A percentile compares a stretch with the other conserved stretches of the same genome.
Evolutionary conservation across 2,888 invertebrate genomes (phyloP).

Genomic region (Harmothoe impar): DNA sequence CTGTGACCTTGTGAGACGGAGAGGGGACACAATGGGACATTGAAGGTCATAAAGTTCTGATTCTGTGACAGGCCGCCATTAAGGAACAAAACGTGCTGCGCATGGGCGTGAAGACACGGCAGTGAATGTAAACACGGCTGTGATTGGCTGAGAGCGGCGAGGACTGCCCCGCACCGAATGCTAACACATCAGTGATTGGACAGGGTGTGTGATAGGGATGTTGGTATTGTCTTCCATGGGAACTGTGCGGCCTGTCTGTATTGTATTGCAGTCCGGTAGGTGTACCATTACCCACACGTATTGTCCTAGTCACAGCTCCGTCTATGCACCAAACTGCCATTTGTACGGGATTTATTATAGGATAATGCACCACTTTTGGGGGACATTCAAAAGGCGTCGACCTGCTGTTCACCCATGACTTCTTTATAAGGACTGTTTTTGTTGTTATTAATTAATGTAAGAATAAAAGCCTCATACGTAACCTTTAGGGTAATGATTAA

Average conservation of each 20-base stretch:
- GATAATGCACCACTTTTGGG: too few species aligned
- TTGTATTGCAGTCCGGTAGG: neutral
- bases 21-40: neutral
- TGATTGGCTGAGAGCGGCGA: neutral
- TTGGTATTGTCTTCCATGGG: neutral
- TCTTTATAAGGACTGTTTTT: too few species aligned
- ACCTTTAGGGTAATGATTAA: too few species aligned
- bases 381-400: too few species aligned
- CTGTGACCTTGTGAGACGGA: neutral
- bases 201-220: neutral
- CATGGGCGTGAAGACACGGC: constrained; percentile 8
- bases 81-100: neutral
- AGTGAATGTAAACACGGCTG: neutral
- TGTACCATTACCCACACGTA: neutral
- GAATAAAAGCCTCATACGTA: too few species aligned
- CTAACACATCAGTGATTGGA: neutral
- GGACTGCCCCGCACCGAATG: neutral
- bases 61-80: constrained; percentile 12
- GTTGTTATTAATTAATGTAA: too few species aligned
- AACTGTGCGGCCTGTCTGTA: neutral
- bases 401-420: too few species aligned
- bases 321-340: too few species aligned
- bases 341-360: too few species aligned
- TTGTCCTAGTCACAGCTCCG: too few species aligned
- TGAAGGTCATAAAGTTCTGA: constrained; percentile 7